Conservation (phyloP, 2,888 invertebrate species). For the Scaptomyza tumidula region DNA sequence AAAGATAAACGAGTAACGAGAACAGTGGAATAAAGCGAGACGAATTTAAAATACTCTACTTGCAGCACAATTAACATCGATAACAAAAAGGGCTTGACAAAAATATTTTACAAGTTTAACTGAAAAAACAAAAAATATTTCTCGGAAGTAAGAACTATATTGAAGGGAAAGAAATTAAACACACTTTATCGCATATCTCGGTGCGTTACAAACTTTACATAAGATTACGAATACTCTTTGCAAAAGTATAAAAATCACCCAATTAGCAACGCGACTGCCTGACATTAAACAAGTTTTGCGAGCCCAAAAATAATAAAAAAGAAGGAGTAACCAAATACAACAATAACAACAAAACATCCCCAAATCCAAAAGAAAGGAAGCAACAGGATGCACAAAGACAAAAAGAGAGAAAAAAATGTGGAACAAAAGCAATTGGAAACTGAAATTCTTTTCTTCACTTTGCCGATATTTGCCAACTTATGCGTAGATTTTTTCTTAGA, state of each 20-base stretch:
- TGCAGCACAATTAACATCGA: neutral
- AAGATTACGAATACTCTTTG: neutral
- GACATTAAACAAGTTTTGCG: slow-evolving; percentile 50
- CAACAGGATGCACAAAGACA: slow-evolving; percentile 48
- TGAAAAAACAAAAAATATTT: neutral
- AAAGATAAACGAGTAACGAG: neutral
- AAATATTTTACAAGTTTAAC: too few species aligned
- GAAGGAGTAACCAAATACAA: slow-evolving; percentile 28
- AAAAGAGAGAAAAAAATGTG: slow-evolving; percentile 38
- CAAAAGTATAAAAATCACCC: slow-evolving; percentile 20
- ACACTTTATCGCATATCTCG: too few species aligned
- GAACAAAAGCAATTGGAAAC: slow-evolving; percentile 62
- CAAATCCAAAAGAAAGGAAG: slow-evolving; percentile 44
- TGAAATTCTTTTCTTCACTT: slow-evolving; percentile 59
- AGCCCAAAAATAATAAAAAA: slow-evolving; percentile 35
- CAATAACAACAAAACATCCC: slow-evolving; percentile 3
- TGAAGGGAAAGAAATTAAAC: too few species aligned
- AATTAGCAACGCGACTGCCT: slow-evolving; percentile 44
- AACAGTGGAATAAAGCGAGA: neutral
- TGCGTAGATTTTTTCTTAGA: slow-evolving; percentile 51
- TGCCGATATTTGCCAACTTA: slow-evolving; percentile 44
- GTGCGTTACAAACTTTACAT: neutral
- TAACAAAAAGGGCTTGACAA: neutral
- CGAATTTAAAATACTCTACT: neutral
- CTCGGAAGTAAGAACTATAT: too few species aligned